Percentiles rank a stretch among this genome's conserved stretches.
Conservation (phyloP, 2,888 invertebrate species). For the Netelia fuscicornis region DNA sequence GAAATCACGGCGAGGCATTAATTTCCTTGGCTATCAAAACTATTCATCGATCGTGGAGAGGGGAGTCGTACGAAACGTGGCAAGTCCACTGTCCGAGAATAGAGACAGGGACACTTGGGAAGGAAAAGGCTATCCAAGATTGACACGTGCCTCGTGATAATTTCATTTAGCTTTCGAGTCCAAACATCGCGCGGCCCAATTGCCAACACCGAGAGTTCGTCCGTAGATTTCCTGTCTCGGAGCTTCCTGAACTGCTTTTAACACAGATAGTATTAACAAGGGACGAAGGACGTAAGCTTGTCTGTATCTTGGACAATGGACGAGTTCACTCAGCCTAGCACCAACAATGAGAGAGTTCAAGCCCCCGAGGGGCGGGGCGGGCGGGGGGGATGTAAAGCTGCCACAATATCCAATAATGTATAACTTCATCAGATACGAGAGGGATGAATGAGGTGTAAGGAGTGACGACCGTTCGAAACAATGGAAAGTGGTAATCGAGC, state of each 20-base stretch:
- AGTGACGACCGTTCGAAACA: neutral
- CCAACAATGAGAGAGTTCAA: constrained; percentile 80
- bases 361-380: constrained; percentile 73
- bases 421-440: constrained; percentile 76
- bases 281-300: constrained; percentile 37
- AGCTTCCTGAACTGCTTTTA: constrained; percentile 19
- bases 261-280: constrained; percentile 31
- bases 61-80: constrained; percentile 29
- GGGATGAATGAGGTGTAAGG: constrained; percentile 25
- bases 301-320: neutral
- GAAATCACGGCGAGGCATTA: constrained; percentile 23
- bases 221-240: neutral
- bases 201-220: too few species aligned
- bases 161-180: constrained; percentile 83
- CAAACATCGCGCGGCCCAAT: constrained; percentile 74
- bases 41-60: constrained; percentile 3
- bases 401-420: constrained; percentile 82
- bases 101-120: constrained; percentile 51
- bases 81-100: constrained; percentile 48
- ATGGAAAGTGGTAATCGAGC: neutral
- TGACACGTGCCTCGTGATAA: constrained; percentile 81
- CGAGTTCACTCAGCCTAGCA: constrained; percentile 33
- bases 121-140: constrained; percentile 74
- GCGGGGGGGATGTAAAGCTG: constrained; percentile 77
- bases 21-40: constrained; percentile 49